Evolutionary conservation across 1,140 invertebrate genomes (phyloP).

Genomic region (Melipona quadrifasciata): DNA sequence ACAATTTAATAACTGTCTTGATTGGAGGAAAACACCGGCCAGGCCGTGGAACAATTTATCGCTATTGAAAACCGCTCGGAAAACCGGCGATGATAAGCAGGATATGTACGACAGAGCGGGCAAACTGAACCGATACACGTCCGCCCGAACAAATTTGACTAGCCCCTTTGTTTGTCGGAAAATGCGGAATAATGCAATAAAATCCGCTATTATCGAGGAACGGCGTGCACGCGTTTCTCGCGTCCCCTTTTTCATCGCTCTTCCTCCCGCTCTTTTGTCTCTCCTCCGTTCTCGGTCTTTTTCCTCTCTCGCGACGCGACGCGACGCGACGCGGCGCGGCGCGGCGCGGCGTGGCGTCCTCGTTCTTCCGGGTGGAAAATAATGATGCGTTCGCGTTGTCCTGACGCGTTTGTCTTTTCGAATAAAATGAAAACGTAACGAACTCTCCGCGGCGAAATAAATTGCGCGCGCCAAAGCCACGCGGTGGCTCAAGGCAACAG

Average conservation of each 20-base stretch:
- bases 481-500: not conserved
- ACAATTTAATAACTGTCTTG: constrained; percentile 44
- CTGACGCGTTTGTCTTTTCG: not conserved
- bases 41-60: constrained; percentile 26
- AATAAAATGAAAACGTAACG: constrained; percentile 23
- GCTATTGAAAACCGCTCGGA: constrained; percentile 26
- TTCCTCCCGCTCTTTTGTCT: not conserved
- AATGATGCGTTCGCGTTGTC: constrained; percentile 23
- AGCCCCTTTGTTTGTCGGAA: constrained; percentile 36
- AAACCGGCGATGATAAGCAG: constrained; percentile 31
- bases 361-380: constrained; percentile 1
- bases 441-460: constrained; percentile 24
- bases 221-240: constrained; percentile 8
- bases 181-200: constrained; percentile 37
- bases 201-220: constrained; percentile 36
- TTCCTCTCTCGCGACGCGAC: too few species aligned
- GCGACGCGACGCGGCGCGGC: too few species aligned
- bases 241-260: not conserved
- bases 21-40: constrained; percentile 14
- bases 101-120: constrained; percentile 26
- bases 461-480: not conserved
- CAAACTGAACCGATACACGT: constrained; percentile 19
- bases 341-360: not conserved
- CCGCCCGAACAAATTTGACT: constrained; percentile 32
- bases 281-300: not conserved